Conservation (phyloP, 2,113 vertebrate species). For the Leptocoma aspasia region DNA sequence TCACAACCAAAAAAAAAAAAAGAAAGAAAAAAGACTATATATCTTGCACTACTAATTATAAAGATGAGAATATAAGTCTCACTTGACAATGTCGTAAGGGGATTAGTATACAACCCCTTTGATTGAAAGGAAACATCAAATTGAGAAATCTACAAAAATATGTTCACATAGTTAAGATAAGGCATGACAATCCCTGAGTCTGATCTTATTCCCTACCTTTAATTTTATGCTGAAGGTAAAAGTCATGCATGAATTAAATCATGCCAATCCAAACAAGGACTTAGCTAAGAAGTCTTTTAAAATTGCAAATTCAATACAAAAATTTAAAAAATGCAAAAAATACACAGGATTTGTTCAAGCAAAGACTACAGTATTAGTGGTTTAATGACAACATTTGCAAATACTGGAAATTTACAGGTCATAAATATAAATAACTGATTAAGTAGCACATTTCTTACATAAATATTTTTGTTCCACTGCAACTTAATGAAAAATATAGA, state of each 20-base stretch:
- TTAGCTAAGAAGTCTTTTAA: background rate
- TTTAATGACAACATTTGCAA: background rate
- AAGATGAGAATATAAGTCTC: background rate
- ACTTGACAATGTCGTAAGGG: background rate
- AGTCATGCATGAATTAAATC: background rate
- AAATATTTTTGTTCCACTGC: background rate
- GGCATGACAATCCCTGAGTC: background rate
- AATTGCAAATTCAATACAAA: background rate
- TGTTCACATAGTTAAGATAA: background rate
- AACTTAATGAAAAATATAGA: background rate
- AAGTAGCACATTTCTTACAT: background rate
- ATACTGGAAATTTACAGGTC: background rate
- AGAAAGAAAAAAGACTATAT: background rate
- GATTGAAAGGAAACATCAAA: background rate
- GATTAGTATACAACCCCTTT: background rate
- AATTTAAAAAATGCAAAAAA: background rate
- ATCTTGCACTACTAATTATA: background rate
- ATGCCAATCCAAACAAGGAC: too few species aligned
- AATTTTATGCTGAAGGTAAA: background rate
- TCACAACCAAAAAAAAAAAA: background rate
- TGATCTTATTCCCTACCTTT: background rate
- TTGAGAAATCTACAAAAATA: background rate
- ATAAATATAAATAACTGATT: background rate
- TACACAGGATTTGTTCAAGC: background rate
- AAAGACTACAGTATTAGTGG: background rate